These are phyloP conservation scores for Theristicus caerulescens DNA, from an alignment of 2,113 vertebrate genomes.

Conservation along the genomic window DNA sequence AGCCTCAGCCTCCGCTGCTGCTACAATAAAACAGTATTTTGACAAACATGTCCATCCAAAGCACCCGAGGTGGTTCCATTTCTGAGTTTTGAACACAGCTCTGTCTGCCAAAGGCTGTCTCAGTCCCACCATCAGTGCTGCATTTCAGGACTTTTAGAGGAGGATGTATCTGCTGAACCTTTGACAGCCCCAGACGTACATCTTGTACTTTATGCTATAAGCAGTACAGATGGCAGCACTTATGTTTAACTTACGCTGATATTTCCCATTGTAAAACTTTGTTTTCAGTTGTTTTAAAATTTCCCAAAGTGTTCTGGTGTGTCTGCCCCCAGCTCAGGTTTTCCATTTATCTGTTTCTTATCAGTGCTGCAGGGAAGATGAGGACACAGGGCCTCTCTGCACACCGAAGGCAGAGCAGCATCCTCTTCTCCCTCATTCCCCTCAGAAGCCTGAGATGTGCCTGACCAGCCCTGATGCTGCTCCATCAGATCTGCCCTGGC, in stretches of 20 bases:
- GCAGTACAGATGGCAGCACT: neutral
- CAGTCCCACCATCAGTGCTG: neutral
- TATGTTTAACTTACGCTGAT: neutral
- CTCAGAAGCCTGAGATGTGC: neutral
- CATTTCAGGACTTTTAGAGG: neutral
- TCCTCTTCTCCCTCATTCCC: neutral
- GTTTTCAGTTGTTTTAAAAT: neutral
- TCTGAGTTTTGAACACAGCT: neutral
- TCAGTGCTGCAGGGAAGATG: neutral
- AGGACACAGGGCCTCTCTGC: neutral
- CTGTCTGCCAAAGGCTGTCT: neutral
- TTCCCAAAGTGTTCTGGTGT: neutral
- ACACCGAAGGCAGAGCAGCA: accelerated
- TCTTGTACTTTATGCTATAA: neutral
- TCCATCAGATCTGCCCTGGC: neutral
- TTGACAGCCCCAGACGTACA: neutral
- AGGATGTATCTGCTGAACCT: neutral
- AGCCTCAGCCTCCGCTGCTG: neutral
- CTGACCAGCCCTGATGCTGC: neutral
- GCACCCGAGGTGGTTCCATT: neutral
- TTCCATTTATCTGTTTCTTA: neutral
- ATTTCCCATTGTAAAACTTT: neutral
- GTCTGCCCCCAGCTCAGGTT: neutral
- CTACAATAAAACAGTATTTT: neutral
- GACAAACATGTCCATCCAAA: neutral